Evolutionary conservation across 1,140 invertebrate genomes (phyloP).

Genomic region (Venturia canescens): DNA sequence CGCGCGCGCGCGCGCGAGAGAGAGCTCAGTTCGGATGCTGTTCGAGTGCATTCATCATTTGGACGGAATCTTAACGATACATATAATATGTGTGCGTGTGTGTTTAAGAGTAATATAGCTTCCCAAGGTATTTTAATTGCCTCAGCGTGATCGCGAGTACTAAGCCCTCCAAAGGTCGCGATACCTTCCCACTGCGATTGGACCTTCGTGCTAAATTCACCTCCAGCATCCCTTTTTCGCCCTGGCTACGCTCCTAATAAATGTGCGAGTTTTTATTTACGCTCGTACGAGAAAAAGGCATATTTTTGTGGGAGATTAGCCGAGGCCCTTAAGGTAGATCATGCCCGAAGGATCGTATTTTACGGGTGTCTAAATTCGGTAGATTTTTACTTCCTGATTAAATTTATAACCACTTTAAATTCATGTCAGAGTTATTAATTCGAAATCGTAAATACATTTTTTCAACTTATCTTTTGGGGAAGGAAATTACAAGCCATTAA

Average conservation of each 20-base stretch:
- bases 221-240: background rate
- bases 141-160: constrained; percentile 45
- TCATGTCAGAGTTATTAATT: too few species aligned
- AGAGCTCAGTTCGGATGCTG: constrained; percentile 44
- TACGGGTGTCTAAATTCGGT: too few species aligned
- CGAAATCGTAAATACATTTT: too few species aligned
- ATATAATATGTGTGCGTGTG: constrained; percentile 36
- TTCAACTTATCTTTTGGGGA: too few species aligned
- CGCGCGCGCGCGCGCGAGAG: too few species aligned
- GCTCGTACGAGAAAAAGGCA: background rate
- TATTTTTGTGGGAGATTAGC: too few species aligned
- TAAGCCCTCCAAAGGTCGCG: constrained; percentile 30
- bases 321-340: too few species aligned
- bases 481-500: too few species aligned
- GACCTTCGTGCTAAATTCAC: constrained; percentile 24
- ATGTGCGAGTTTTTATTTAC: background rate
- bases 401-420: too few species aligned
- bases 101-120: constrained; percentile 30
- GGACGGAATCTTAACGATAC: constrained; percentile 53
- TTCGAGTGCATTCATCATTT: constrained; percentile 62
- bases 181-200: constrained; percentile 31
- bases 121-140: constrained; percentile 62
- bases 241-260: background rate
- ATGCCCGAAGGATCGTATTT: too few species aligned
- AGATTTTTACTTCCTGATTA: too few species aligned